Percentiles rank a stretch among this genome's conserved stretches.
phyloP scores from a whole-genome alignment of 2,888 invertebrate species.

The Apantesis nais region DNA sequence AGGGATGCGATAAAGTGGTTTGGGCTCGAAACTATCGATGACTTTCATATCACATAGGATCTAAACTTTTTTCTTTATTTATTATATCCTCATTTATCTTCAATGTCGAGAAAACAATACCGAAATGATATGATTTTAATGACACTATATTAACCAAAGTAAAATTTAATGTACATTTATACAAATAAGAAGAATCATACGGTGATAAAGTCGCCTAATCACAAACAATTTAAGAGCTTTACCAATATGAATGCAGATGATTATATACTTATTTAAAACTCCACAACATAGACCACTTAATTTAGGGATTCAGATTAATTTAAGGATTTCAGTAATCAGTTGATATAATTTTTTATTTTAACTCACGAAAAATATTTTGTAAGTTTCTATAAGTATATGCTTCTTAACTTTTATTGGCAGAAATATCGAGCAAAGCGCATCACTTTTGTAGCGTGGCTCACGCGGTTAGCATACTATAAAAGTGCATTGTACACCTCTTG shows the following conservation, averaged over 20 bases:
- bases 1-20: conserved; percentile 27
- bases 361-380: too few relatives aligned
- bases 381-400: neutral
- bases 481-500: conserved; percentile 79
- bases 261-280: neutral
- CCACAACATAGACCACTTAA: neutral
- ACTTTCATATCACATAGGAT: neutral
- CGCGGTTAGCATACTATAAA: conserved; percentile 77
- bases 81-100: neutral
- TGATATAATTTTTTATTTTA: too few relatives aligned
- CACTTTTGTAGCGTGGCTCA: conserved; percentile 64
- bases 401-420: neutral
- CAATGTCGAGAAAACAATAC: too few relatives aligned
- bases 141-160: too few relatives aligned
- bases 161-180: too few relatives aligned
- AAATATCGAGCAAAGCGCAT: conserved; percentile 35
- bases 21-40: conserved; percentile 32
- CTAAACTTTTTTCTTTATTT: neutral
- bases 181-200: too few relatives aligned
- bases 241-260: neutral
- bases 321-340: too few relatives aligned
- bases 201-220: neutral
- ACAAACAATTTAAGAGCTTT: neutral
- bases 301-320: too few relatives aligned
- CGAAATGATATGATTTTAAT: too few relatives aligned